A percentile compares a stretch with the other conserved stretches of the same genome.
Evolutionary conservation across 2,888 invertebrate genomes (phyloP).

Genomic region (Drosophila neotestacea): DNA sequence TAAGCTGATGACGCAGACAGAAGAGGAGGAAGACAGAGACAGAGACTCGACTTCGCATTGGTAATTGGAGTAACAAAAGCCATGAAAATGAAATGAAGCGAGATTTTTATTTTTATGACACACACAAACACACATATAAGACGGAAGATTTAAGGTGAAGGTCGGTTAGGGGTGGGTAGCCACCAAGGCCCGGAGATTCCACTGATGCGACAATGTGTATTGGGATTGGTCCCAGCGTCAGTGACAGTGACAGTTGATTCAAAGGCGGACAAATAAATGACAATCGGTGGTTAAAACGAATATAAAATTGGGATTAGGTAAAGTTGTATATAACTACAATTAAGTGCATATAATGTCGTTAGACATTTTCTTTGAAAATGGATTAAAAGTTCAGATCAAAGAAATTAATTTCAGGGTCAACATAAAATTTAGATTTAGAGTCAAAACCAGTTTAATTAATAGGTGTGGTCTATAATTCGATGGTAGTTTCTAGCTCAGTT

Average conservation of each 20-base stretch:
- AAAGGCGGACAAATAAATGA: conserved; percentile 22
- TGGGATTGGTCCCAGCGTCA: conserved; percentile 15
- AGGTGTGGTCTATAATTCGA: too few relatives aligned
- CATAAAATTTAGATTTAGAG: too few relatives aligned
- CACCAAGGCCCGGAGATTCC: conserved; percentile 10
- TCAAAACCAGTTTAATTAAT: too few relatives aligned
- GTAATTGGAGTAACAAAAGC: conserved; percentile 69
- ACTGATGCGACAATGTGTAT: conserved; percentile 32
- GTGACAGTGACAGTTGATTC: conserved; percentile 18
- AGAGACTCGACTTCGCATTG: conserved; percentile 28
- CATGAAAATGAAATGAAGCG: conserved; percentile 64
- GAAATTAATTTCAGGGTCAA: not conserved
- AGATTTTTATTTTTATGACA: conserved; percentile 67
- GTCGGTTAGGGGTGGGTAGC: conserved; percentile 42
- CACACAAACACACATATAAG: conserved; percentile 36
- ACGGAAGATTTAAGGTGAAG: conserved; percentile 59
- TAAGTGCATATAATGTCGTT: conserved; percentile 1
- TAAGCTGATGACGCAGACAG: conserved; percentile 50
- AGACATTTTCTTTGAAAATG: conserved; percentile 12
- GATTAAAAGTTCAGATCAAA: conserved; percentile 9
- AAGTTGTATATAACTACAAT: conserved; percentile 2
- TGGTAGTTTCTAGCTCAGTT: too few relatives aligned
- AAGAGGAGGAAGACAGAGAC: not conserved
- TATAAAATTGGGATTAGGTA: not conserved
- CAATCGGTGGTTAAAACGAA: conserved; percentile 16